A percentile compares a stretch with the other conserved stretches of the same genome.
These are phyloP conservation scores for Epinotia bilunana DNA, from an alignment of 2,888 invertebrate species.

Conservation along the genomic window DNA sequence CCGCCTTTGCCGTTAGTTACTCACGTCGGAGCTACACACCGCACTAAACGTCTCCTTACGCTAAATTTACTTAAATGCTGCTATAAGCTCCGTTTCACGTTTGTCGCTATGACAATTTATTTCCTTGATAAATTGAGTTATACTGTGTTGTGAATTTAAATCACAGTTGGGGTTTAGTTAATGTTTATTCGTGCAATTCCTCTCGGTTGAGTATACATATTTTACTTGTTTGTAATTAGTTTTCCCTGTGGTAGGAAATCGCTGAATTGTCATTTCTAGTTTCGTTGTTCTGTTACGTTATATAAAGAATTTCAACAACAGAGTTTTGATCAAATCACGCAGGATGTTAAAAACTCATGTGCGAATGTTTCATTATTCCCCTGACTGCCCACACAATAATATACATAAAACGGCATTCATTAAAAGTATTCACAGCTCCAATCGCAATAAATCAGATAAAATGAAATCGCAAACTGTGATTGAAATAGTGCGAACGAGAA, in stretches of 20 bases:
- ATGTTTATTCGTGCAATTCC: not conserved
- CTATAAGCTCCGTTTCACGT: conserved; percentile 19
- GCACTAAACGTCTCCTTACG: conserved; percentile 30
- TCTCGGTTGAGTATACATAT: not conserved
- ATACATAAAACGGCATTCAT: conserved; percentile 1
- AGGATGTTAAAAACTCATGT: too few species aligned
- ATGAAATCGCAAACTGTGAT: conserved; percentile 36
- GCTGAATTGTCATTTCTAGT: not conserved
- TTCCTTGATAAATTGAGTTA: conserved; percentile 22
- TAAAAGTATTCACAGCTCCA: conserved; percentile 20
- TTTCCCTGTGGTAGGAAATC: not conserved
- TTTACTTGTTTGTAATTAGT: not conserved
- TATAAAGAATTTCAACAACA: not conserved
- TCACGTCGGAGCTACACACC: conserved; percentile 37
- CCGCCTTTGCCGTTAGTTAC: conserved; percentile 60
- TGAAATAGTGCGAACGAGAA: conserved; percentile 41
- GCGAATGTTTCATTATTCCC: not conserved
- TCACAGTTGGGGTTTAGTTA: conserved; percentile 19
- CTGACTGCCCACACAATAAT: not conserved
- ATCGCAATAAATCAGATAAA: conserved; percentile 16
- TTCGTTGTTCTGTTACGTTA: not conserved
- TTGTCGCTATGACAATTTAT: conserved; percentile 25
- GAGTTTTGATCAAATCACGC: too few species aligned
- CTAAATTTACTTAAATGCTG: conserved; percentile 33
- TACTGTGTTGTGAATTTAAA: conserved; percentile 12